Conservation (phyloP, 2,888 invertebrate genomes). For the Busseola fusca region DNA sequence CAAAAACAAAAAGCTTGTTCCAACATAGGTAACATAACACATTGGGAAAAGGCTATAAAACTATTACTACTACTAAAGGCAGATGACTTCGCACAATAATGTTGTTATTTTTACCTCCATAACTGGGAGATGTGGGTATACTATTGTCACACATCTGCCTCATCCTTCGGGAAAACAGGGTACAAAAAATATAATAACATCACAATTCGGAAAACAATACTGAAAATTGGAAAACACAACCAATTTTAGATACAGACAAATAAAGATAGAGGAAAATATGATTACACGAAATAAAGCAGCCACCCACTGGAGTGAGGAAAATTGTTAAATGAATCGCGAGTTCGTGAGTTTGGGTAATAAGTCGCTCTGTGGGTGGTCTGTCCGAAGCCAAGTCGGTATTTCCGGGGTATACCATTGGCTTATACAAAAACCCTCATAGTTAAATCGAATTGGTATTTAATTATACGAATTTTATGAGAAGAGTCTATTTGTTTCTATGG, state of each 20-base stretch:
- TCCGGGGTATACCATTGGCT: not conserved
- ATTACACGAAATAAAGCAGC: slow-evolving; percentile 42
- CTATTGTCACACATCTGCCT: not conserved
- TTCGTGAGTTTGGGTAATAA: slow-evolving; percentile 69
- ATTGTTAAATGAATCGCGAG: slow-evolving; percentile 76
- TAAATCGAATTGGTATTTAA: not conserved
- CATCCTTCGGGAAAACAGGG: not conserved
- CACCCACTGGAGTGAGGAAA: slow-evolving; percentile 33
- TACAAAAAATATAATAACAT: not conserved
- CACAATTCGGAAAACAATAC: slow-evolving; percentile 5
- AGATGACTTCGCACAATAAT: not conserved
- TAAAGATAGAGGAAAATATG: slow-evolving; percentile 35
- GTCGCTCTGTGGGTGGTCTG: slow-evolving; percentile 72
- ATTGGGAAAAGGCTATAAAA: no score
- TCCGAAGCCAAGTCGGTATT: slow-evolving; percentile 41
- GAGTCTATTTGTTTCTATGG: not conserved
- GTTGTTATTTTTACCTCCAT: not conserved
- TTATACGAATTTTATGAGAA: not conserved
- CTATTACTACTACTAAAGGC: no score
- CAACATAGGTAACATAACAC: not conserved
- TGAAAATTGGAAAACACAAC: slow-evolving; percentile 20
- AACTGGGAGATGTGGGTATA: not conserved
- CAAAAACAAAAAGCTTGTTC: not conserved
- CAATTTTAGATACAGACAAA: slow-evolving; percentile 36
- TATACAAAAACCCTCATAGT: not conserved